A percentile compares a stretch with the other conserved stretches of the same genome.
These are phyloP conservation scores for Teleogryllus oceanicus DNA, from an alignment of 2,888 invertebrate species.

Conservation along the genomic window DNA sequence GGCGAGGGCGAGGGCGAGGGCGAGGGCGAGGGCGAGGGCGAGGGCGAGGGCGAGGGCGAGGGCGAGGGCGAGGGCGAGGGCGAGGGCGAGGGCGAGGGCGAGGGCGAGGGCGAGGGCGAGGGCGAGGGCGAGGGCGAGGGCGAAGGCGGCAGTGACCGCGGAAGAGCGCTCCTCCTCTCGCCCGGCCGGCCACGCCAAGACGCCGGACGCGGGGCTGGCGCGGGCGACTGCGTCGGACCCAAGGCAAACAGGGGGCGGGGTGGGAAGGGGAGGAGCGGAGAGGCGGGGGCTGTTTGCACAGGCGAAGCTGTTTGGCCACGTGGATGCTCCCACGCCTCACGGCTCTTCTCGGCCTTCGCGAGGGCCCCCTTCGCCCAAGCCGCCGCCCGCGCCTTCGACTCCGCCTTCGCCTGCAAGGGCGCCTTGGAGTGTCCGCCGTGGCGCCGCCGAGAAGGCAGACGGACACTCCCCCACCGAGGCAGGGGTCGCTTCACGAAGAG, in stretches of 20 bases:
- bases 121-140: no score
- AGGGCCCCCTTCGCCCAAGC: not conserved
- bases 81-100: no score
- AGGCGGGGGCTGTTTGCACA: not conserved
- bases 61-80: no score
- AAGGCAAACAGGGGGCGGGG: not conserved
- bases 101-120: no score
- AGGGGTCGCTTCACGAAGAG: no score
- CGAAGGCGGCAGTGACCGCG: not conserved
- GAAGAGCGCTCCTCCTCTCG: not conserved
- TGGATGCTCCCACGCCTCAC: not conserved
- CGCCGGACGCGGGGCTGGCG: not conserved
- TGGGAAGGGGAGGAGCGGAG: not conserved
- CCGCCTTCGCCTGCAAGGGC: not conserved
- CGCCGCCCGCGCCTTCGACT: not conserved
- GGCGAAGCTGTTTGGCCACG: constrained; percentile 7
- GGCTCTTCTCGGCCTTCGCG: not conserved
- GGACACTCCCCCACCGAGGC: no score
- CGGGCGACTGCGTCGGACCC: not conserved
- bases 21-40: no score
- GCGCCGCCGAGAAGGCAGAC: no score
- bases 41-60: no score
- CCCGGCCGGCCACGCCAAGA: not conserved
- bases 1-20: no score
- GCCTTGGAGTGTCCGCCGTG: no score